Conservation (phyloP, 2,888 invertebrate species). For the Dryococelus australis region DNA sequence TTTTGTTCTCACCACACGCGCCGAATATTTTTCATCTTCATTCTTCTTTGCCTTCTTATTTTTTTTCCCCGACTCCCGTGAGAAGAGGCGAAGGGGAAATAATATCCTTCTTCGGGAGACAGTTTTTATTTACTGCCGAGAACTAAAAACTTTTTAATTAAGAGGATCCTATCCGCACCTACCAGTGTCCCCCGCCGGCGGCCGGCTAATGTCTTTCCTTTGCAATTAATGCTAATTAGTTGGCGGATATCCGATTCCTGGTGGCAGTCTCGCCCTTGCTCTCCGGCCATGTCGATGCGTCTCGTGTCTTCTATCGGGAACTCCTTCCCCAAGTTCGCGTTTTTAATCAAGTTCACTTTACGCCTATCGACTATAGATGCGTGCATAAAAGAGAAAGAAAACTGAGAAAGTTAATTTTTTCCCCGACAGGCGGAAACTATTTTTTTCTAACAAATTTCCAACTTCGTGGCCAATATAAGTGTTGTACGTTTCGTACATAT, state of each 20-base stretch:
- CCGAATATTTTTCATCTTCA: slow-evolving; percentile 18
- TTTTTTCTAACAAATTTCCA: background rate
- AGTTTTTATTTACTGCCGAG: slow-evolving; percentile 43
- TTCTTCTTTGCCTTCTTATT: slow-evolving; percentile 1
- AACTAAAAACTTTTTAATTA: slow-evolving; percentile 47
- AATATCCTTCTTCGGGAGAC: slow-evolving; percentile 36
- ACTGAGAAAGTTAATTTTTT: background rate
- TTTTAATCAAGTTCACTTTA: slow-evolving; percentile 3
- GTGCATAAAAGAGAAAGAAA: background rate
- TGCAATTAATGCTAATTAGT: slow-evolving; percentile 41
- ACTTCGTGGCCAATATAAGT: background rate
- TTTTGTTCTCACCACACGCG: background rate
- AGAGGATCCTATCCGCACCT: slow-evolving; percentile 32
- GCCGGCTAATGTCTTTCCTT: slow-evolving; percentile 38
- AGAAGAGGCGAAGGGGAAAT: background rate
- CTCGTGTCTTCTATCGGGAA: background rate
- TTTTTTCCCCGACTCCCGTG: background rate
- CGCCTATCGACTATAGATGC: background rate
- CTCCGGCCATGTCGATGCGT: background rate
- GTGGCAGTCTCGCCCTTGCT: background rate
- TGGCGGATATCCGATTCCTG: slow-evolving; percentile 23
- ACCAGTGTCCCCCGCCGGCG: background rate
- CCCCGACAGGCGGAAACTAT: background rate
- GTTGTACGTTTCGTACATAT: background rate
- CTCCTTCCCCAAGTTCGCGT: background rate